Base-by-base conservation (phyloP, 92 coral and sea anemone genomes). In the Umimayanthus chanpuru region DNA sequence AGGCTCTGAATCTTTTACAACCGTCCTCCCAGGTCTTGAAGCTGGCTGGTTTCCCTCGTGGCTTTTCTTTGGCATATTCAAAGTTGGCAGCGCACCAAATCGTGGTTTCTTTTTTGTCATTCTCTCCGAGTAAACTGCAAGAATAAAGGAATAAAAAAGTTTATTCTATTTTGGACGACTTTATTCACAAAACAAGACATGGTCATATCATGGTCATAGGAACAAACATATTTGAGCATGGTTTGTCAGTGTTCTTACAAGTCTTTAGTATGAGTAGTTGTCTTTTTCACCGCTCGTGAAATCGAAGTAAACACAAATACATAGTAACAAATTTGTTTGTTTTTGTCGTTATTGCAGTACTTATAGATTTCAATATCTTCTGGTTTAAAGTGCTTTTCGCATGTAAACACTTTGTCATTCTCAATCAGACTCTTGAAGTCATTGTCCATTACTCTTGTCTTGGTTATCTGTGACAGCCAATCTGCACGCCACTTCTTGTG, bases 281-380 rank as follows among this genome's bases (percentile, higher is more conserved):
- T 28, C 73, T 68, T 68, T n/a, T 68, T 25, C 36, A 64, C 67
- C 67, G 67, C 25, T 20, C 73, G 40, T 18, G 67, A 61, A 61
- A 28, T 71, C 16, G 76, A 71, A 71, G 32, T 71, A 28, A 26
- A 71, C 39, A 71, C 38, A 71, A 25, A 71, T 26, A 3, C 16
- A 28, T 25, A 28, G 14, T 0, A 71, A 71, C 14, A 26, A 7
- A 26, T 26, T 12, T 26, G 39, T 8, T 71, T 71, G 2, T 9
- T 3, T 5, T 5, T 28, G 28, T 21, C 9, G 32, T 47, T 36
- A 18, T 15, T 77, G 0, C 44, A 43, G 29, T 72, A 92, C 95
- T 88, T 92, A 88, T 93, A 86, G 49, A 56, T 90, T 76, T 92
- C 93, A 43, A 90, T 72, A 80, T 81, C 92, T 67, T 85, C 89